Conservation (phyloP, 2,113 vertebrate species). For the Capricornis sumatraensis region DNA sequence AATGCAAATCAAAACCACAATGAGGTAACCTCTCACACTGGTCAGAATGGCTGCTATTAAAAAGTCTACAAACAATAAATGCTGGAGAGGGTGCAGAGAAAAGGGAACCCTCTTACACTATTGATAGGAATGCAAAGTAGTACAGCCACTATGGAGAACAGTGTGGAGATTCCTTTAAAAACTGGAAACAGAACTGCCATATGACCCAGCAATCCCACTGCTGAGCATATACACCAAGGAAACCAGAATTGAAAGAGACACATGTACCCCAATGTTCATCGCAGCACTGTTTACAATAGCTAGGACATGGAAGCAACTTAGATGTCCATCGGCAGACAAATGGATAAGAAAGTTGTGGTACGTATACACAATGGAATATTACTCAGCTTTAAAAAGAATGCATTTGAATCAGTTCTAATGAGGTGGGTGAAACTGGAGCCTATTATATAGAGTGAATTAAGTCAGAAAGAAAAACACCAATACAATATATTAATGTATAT, state of each 20-base stretch:
- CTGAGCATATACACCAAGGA: background rate
- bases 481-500: background rate
- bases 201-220: background rate
- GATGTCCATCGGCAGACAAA: background rate
- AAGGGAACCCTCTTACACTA: background rate
- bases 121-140: background rate
- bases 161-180: background rate
- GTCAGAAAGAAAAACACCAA: background rate
- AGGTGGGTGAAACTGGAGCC: background rate
- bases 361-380: background rate
- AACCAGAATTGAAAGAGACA: background rate
- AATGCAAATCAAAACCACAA: background rate
- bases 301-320: background rate
- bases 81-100: background rate
- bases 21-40: accelerated
- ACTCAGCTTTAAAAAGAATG: background rate
- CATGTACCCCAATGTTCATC: background rate
- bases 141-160: background rate
- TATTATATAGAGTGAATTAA: background rate
- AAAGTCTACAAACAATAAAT: background rate
- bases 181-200: background rate
- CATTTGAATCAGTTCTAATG: background rate
- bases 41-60: background rate
- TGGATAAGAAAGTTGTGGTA: background rate
- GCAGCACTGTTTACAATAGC: background rate